A percentile compares a stretch with the other conserved stretches of the same genome.
These are phyloP conservation scores for Automeris io DNA, from an alignment of 2,888 invertebrate genomes.

Conservation along the genomic window DNA sequence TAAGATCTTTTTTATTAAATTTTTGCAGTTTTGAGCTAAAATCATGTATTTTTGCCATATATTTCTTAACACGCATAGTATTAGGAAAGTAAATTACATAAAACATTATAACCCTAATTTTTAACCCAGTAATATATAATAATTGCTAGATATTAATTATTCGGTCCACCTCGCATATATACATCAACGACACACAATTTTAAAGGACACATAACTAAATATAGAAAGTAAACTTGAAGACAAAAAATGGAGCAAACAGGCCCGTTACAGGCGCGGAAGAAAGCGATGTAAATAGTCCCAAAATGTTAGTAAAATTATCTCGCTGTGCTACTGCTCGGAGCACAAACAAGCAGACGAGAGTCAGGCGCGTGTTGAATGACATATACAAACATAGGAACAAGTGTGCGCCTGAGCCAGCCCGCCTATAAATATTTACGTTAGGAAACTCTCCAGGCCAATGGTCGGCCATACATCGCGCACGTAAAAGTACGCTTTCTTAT, in stretches of 20 bases:
- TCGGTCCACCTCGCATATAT: too few relatives aligned
- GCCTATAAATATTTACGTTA: slow-evolving; percentile 76
- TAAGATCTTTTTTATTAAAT: too few relatives aligned
- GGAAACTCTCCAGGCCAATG: slow-evolving; percentile 71
- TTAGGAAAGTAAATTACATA: too few relatives aligned
- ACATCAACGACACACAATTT: not conserved
- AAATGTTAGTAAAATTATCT: slow-evolving; percentile 42
- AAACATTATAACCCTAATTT: too few relatives aligned
- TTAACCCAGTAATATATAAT: too few relatives aligned
- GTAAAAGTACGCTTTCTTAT: slow-evolving; percentile 71
- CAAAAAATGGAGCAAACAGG: not conserved
- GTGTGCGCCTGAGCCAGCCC: slow-evolving; percentile 46
- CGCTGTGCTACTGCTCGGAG: slow-evolving; percentile 17
- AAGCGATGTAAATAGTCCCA: slow-evolving; percentile 32
- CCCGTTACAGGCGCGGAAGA: slow-evolving; percentile 16
- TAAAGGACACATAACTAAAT: not conserved
- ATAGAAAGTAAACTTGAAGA: not conserved
- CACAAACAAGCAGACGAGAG: slow-evolving; percentile 36
- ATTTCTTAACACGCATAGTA: too few relatives aligned
- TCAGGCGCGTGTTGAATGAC: slow-evolving; percentile 61
- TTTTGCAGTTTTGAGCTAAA: too few relatives aligned
- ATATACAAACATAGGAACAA: slow-evolving; percentile 72
- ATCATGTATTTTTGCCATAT: too few relatives aligned
- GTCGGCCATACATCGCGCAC: slow-evolving; percentile 54
- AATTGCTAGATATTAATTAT: not conserved